phyloP scores from a whole-genome alignment of 2,113 vertebrate species.

The Candoia aspera region DNA sequence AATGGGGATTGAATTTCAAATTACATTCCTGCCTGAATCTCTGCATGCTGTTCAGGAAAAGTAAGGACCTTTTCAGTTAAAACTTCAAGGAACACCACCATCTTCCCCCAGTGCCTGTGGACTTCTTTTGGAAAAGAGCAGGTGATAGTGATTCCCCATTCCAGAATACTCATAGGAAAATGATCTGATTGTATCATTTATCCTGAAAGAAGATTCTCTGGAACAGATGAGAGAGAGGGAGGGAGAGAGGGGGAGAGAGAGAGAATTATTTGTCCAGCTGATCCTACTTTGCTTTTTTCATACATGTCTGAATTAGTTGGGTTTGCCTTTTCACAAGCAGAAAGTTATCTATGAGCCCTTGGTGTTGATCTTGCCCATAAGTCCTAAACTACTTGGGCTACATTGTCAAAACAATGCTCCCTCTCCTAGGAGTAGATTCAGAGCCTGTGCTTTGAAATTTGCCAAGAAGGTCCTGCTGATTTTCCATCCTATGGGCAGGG shows the following conservation, averaged over 20 bases:
- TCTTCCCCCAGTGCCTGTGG: neutral
- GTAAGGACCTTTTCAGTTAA: neutral
- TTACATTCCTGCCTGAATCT: neutral
- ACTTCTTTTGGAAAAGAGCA: neutral
- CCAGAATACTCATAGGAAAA: neutral
- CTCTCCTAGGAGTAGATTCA: neutral
- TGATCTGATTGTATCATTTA: neutral
- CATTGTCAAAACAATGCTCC: neutral
- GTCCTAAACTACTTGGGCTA: neutral
- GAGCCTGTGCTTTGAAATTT: neutral
- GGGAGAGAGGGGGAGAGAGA: too few relatives aligned
- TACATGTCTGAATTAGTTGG: neutral
- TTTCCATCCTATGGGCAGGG: neutral
- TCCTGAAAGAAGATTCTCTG: neutral
- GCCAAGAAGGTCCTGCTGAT: neutral
- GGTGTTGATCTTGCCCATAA: neutral
- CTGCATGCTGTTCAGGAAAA: neutral
- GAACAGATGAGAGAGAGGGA: too few relatives aligned
- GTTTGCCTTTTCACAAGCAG: neutral
- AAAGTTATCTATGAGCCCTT: neutral
- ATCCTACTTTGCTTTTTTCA: neutral
- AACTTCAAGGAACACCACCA: neutral
- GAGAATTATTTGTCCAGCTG: neutral
- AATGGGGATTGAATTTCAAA: neutral
- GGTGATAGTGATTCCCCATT: neutral